Percentiles rank a stretch among this genome's conserved stretches.
These are phyloP conservation scores for Manis pentadactyla DNA, from an alignment of 2,797 vertebrate genomes.

Conservation along the genomic window DNA sequence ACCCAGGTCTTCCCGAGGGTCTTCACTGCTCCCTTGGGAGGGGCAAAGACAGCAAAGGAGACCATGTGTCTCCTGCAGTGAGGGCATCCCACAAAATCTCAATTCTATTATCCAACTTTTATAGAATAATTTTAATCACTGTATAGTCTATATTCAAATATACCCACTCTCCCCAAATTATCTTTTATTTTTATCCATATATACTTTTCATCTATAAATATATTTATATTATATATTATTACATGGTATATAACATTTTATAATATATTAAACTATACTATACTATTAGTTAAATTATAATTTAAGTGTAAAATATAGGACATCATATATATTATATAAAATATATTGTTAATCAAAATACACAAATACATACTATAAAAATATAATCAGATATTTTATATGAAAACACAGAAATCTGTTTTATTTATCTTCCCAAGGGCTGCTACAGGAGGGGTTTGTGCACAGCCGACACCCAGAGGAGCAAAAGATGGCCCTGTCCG, in stretches of 20 bases:
- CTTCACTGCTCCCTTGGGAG: not conserved
- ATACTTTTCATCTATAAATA: not conserved
- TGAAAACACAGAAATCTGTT: not conserved
- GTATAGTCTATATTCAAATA: not conserved
- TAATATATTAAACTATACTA: not conserved
- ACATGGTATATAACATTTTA: not conserved
- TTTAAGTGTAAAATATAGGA: not conserved
- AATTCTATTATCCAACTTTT: not conserved
- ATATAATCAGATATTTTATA: not conserved
- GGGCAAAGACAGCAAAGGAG: no score
- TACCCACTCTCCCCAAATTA: not conserved
- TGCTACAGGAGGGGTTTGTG: not conserved
- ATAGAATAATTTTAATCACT: not conserved
- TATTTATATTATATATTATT: not conserved
- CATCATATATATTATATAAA: not conserved
- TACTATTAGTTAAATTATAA: not conserved
- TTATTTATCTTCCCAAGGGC: not conserved
- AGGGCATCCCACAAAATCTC: not conserved
- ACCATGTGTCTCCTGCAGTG: accelerated
- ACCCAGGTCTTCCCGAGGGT: not conserved
- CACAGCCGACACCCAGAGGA: not conserved
- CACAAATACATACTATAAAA: not conserved
- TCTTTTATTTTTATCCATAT: not conserved
- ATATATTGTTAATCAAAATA: not conserved
- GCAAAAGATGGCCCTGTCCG: not conserved